These are phyloP conservation scores for Nothocercus nigrocapillus DNA, from an alignment of 2,113 vertebrate genomes.

Conservation along the genomic window DNA sequence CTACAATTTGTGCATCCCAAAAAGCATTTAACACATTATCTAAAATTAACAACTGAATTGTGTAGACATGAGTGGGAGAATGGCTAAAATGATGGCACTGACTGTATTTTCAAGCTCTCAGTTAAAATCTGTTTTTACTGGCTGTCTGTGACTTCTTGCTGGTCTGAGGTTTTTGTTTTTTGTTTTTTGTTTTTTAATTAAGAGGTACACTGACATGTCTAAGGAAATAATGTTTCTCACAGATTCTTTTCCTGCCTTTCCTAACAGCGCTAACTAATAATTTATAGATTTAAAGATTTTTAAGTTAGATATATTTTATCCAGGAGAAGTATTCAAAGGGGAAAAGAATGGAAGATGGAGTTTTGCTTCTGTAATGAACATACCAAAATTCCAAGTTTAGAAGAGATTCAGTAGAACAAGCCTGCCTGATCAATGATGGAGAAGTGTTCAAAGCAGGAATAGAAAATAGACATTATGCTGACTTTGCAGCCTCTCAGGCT, in stretches of 20 bases:
- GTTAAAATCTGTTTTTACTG: background rate
- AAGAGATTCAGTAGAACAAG: background rate
- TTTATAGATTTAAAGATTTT: background rate
- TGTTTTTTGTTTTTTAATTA: constrained; percentile 10
- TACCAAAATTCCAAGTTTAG: background rate
- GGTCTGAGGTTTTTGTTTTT: background rate
- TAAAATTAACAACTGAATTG: constrained; percentile 33
- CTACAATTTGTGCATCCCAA: background rate
- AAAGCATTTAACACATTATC: constrained; percentile 16
- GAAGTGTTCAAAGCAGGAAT: fast-evolving
- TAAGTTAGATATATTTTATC: background rate
- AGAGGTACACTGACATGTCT: background rate
- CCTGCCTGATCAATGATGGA: background rate
- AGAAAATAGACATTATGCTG: background rate
- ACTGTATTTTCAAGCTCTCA: constrained; percentile 14
- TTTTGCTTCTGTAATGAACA: background rate
- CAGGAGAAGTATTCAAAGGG: background rate
- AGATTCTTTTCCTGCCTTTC: background rate
- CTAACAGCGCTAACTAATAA: background rate
- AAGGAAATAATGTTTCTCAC: background rate
- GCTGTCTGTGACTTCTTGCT: background rate
- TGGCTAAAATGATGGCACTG: background rate
- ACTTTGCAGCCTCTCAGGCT: background rate
- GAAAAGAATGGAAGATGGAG: background rate
- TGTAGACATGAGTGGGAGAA: background rate